Percentiles rank a stretch among this genome's conserved stretches.
These are phyloP conservation scores for Acanthaster planci DNA, from an alignment of 35 echinoderm and acorn worm genomes.

Conservation along the genomic window DNA sequence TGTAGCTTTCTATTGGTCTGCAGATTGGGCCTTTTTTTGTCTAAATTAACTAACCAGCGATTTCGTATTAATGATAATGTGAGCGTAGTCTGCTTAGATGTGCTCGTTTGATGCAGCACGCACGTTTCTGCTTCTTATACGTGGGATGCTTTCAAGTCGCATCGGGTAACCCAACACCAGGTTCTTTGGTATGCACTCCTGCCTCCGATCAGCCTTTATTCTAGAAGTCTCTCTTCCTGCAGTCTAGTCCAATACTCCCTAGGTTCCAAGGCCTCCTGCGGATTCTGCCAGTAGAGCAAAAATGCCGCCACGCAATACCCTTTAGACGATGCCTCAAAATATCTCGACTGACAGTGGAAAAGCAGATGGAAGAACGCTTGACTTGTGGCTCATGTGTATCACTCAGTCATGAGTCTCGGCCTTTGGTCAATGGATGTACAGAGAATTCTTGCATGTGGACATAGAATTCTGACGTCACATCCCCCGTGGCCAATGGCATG, in stretches of 20 bases:
- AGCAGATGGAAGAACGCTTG: slow-evolving; percentile 8
- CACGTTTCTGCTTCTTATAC: no score
- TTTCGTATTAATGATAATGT: no score
- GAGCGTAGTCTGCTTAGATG: no score
- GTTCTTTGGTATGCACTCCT: not conserved
- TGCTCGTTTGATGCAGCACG: no score
- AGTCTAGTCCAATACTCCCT: no score
- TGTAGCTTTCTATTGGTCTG: no score
- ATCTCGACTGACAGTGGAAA: not conserved
- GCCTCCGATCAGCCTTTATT: not conserved
- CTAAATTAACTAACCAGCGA: no score
- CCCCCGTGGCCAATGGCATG: slow-evolving; percentile 17
- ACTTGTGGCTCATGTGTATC: slow-evolving; percentile 7
- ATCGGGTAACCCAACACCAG: slow-evolving; percentile 16
- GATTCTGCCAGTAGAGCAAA: slow-evolving; percentile 7
- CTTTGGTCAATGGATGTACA: slow-evolving; percentile 8
- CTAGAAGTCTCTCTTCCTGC: no score
- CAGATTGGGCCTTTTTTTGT: no score
- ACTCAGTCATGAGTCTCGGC: slow-evolving; percentile 7
- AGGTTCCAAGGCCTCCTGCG: not conserved
- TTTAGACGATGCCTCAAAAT: slow-evolving; percentile 8
- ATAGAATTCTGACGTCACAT: not conserved
- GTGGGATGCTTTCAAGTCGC: no score
- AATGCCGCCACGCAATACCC: slow-evolving; percentile 3
- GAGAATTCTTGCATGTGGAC: not conserved